phyloP scores from a whole-genome alignment of 2,113 vertebrate genomes.

The Candoia aspera region DNA sequence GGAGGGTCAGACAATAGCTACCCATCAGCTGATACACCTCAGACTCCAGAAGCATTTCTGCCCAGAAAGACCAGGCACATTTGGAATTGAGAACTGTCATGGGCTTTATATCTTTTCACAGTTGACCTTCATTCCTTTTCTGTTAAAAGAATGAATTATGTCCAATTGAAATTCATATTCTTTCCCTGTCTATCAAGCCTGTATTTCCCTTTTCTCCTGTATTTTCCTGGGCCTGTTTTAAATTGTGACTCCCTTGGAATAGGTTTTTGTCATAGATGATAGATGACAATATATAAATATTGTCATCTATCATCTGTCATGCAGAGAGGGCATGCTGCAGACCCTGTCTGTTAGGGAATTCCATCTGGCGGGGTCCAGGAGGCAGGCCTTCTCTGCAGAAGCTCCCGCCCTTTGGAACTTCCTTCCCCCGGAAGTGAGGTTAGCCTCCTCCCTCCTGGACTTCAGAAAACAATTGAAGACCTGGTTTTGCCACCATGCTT shows the following conservation, averaged over 20 bases:
- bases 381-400: too few species aligned
- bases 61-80: background rate
- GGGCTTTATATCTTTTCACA: background rate
- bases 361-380: too few species aligned
- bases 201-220: background rate
- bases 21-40: background rate
- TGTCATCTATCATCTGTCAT: too few species aligned
- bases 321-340: too few species aligned
- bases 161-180: background rate
- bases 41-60: background rate
- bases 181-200: background rate
- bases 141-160: background rate
- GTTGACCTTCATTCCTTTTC: background rate
- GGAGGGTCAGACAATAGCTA: too few species aligned
- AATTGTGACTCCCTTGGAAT: background rate
- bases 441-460: too few species aligned
- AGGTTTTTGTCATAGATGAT: background rate
- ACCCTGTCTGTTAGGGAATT: too few species aligned
- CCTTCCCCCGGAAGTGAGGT: too few species aligned
- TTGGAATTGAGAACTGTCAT: background rate
- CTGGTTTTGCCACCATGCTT: too few species aligned
- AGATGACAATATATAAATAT: background rate
- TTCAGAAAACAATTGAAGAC: too few species aligned
- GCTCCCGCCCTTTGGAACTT: too few species aligned
- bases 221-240: background rate